phyloP scores from a whole-genome alignment of 2,888 invertebrate genomes.

The Aphodius granarius region DNA sequence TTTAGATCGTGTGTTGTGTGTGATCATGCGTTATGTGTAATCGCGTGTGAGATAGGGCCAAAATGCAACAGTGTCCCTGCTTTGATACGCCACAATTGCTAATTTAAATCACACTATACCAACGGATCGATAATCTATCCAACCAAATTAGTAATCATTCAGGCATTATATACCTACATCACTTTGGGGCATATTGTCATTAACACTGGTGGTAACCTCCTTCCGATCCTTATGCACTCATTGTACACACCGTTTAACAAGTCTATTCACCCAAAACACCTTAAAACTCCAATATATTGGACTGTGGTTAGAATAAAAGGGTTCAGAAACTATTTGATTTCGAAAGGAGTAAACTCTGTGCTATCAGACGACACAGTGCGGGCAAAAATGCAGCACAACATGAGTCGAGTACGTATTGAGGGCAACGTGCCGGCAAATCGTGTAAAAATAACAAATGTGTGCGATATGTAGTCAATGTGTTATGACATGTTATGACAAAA shows the following conservation, averaged over 20 bases:
- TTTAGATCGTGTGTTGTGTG: too few species aligned
- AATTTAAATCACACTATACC: constrained; percentile 31
- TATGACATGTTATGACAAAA: too few species aligned
- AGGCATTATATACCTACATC: constrained; percentile 24
- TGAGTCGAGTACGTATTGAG: too few species aligned
- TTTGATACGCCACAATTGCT: constrained; percentile 25
- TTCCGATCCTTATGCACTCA: not conserved
- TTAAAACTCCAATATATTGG: not conserved
- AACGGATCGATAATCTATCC: constrained; percentile 29
- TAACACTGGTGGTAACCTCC: not conserved
- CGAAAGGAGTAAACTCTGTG: too few species aligned
- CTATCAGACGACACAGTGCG: too few species aligned
- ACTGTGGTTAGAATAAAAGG: too few species aligned
- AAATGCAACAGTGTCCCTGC: constrained; percentile 1
- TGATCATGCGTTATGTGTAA: not conserved
- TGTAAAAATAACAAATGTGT: too few species aligned
- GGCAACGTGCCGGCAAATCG: too few species aligned
- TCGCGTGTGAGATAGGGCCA: not conserved
- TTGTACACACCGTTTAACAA: not conserved
- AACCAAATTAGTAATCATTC: constrained; percentile 25
- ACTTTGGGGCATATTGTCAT: constrained; percentile 21
- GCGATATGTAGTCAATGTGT: too few species aligned
- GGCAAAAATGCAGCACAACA: too few species aligned
- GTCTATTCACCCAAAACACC: not conserved
- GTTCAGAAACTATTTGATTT: too few species aligned